These are phyloP conservation scores for Rhea pennata DNA, from an alignment of 2,113 vertebrate genomes.

Conservation along the genomic window DNA sequence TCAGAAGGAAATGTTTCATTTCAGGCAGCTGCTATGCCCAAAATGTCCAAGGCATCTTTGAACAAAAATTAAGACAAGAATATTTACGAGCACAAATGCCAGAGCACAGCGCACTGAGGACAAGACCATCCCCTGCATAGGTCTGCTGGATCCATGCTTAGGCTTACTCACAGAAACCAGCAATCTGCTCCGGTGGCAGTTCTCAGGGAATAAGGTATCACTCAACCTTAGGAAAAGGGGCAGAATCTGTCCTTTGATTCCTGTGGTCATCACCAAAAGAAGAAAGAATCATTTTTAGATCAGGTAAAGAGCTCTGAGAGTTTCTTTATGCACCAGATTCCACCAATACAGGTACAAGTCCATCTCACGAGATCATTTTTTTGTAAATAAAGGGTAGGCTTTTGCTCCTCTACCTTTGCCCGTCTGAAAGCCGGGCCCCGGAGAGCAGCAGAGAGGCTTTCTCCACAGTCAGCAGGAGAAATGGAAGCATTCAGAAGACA, in stretches of 20 bases:
- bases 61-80: background rate
- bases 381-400: background rate
- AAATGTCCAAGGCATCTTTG: background rate
- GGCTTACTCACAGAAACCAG: background rate
- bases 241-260: background rate
- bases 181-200: background rate
- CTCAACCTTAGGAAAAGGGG: background rate
- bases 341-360: background rate
- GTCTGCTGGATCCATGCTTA: background rate
- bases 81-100: background rate
- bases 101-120: accelerated
- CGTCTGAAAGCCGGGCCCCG: background rate
- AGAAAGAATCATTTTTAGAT: background rate
- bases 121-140: accelerated
- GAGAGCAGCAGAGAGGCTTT: background rate
- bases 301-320: background rate
- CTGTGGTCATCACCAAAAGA: background rate
- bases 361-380: accelerated
- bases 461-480: background rate
- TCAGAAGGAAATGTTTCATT: background rate
- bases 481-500: background rate
- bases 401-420: background rate
- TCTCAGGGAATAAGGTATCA: accelerated
- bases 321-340: background rate
- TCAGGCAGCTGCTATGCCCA: background rate